phyloP scores from a whole-genome alignment of 2,888 invertebrate genomes.

The Creontiades dilutus region DNA sequence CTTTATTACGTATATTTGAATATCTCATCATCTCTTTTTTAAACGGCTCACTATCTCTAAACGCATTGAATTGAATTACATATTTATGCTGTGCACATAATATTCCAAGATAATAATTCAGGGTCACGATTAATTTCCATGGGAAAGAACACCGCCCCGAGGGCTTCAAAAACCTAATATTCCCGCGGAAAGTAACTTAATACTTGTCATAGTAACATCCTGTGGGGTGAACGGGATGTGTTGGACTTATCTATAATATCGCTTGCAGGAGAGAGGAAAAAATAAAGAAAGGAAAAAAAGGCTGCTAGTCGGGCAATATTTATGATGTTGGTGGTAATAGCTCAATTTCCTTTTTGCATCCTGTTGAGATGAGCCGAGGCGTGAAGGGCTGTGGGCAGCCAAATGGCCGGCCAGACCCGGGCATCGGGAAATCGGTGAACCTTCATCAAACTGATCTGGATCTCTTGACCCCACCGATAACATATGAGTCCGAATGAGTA shows the following conservation, averaged over 20 bases:
- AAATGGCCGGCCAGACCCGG: background rate
- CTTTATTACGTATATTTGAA: conserved; percentile 20
- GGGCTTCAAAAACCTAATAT: conserved; percentile 13
- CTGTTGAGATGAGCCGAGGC: background rate
- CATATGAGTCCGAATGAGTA: too few relatives aligned
- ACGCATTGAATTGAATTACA: conserved; percentile 14
- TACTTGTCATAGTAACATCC: conserved; percentile 60
- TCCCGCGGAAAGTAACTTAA: conserved; percentile 58
- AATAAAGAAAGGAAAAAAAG: background rate
- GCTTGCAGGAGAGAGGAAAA: background rate
- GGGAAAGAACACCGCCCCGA: conserved; percentile 8
- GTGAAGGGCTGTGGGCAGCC: conserved; percentile 29
- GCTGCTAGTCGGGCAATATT: background rate
- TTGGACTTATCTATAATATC: conserved; percentile 18
- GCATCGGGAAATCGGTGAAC: background rate
- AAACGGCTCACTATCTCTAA: background rate
- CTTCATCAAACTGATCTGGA: conserved; percentile 7
- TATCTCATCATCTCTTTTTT: conserved; percentile 27
- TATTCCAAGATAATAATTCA: conserved; percentile 6
- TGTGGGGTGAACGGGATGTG: conserved; percentile 30
- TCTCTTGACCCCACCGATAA: background rate
- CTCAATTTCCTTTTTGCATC: conserved; percentile 36
- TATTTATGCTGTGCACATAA: background rate
- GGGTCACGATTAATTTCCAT: conserved; percentile 24
- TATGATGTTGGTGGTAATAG: conserved; percentile 6